phyloP scores from a whole-genome alignment of 2,797 vertebrate species.

The Pempheris klunzingeri region DNA sequence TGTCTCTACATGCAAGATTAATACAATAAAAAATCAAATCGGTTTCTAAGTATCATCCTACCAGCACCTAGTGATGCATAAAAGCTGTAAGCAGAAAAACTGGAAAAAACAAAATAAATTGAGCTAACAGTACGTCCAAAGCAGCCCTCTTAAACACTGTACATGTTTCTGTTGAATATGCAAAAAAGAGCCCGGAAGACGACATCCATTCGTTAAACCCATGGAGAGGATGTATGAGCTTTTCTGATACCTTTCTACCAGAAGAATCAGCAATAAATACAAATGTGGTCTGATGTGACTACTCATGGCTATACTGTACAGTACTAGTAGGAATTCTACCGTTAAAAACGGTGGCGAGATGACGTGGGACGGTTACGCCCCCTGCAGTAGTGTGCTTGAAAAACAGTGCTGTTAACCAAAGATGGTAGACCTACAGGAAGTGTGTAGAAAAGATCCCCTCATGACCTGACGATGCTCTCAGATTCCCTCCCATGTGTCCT shows the following conservation, averaged over 20 bases:
- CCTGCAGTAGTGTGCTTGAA: conserved; percentile 83
- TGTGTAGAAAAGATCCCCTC: conserved; percentile 70
- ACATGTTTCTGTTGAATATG: conserved; percentile 80
- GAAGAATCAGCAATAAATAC: conserved; percentile 68
- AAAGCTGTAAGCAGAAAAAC: conserved; percentile 82
- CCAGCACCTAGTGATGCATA: conserved; percentile 84
- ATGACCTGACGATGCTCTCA: conserved; percentile 59
- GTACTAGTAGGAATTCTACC: conserved; percentile 76
- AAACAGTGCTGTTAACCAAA: conserved; percentile 80
- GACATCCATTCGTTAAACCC: conserved; percentile 75
- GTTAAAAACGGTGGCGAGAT: conserved; percentile 67
- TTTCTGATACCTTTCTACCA: conserved; percentile 64
- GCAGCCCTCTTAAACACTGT: conserved; percentile 86
- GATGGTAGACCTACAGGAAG: conserved; percentile 74
- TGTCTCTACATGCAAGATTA: conserved; percentile 87
- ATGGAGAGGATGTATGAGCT: conserved; percentile 64
- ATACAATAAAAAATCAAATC: conserved; percentile 81
- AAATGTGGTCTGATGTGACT: conserved; percentile 69
- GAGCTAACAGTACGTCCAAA: conserved; percentile 86
- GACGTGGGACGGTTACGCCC: conserved; percentile 59
- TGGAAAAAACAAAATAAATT: conserved; percentile 49
- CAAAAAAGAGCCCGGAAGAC: conserved; percentile 82
- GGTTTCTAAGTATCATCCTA: conserved; percentile 81
- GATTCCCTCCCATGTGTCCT: conserved; percentile 64
- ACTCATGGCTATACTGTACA: conserved; percentile 78